Evolutionary conservation across 2,888 invertebrate genomes (phyloP).

Genomic region (Mimumesa dahlbomi): DNA sequence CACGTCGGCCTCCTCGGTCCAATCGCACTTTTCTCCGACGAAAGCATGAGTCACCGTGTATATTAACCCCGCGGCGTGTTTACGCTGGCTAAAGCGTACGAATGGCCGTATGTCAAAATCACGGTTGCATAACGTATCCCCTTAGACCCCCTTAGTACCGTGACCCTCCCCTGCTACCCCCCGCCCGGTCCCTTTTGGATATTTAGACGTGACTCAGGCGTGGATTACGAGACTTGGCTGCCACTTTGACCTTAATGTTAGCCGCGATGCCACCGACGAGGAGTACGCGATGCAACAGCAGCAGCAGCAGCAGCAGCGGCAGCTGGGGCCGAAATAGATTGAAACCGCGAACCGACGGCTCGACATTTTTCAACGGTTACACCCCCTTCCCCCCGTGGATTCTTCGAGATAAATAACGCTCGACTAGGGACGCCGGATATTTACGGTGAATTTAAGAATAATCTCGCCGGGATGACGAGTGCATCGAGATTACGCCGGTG

Average conservation of each 20-base stretch:
- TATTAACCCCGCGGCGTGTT: constrained; percentile 65
- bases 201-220: constrained; percentile 67
- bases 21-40: constrained; percentile 45
- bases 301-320: neutral
- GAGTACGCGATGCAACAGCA: neutral
- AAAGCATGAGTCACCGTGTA: constrained; percentile 60
- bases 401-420: no score
- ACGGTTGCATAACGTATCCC: constrained; percentile 67
- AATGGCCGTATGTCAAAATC: constrained; percentile 68
- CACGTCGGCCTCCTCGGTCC: constrained; percentile 25
- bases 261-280: neutral
- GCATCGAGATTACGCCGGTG: no score
- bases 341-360: neutral
- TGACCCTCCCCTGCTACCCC: constrained; percentile 14
- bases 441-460: no score
- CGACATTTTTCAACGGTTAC: neutral
- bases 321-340: constrained; percentile 3
- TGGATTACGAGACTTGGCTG: constrained; percentile 63
- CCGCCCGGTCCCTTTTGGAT: constrained; percentile 39
- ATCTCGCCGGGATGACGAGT: no score
- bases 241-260: constrained; percentile 60
- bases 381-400: no score
- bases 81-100: constrained; percentile 58
- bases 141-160: constrained; percentile 4
- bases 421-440: no score